Base-by-base conservation (phyloP, 1,140 invertebrate species). In the Trichonephila clavipes region DNA sequence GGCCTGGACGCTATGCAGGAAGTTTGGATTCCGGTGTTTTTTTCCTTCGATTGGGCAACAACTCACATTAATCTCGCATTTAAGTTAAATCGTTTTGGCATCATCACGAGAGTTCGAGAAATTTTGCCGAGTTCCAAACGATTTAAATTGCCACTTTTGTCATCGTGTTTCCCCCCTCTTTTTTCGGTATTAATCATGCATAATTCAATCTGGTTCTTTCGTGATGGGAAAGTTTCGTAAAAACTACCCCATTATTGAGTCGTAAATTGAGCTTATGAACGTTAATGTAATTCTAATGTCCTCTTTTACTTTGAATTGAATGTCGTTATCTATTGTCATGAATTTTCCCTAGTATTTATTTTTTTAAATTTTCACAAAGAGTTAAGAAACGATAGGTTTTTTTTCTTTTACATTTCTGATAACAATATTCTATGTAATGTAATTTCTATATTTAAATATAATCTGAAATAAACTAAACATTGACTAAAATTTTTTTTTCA, bases 21-120 rank as follows among this genome's bases (percentile, higher is more conserved):
- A 87, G 51, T 64, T 34, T 51, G n/a, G 14, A 40, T 61, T 40
- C n/a, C 28, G n/a, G 61, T 40, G 10, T 10, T 51, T 51, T 51
- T 87, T 87, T 64, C 24, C 19, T 59, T 14, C 82, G 14, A 61
- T 64, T 88, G 86, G 62, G 86, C 24, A 89, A 81, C 28, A 81
- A 16, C 34, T 58, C 34, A 40, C 88, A 81, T 90, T 90, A 90
- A 90, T 90, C 82, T 83, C 81, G n/a, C 90, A 83, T 91, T 91
- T 91, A 85, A 83, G 59, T 81, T 83, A 64, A 91, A 91, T 24
- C 90, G 88, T 83, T 91, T 82, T 81, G 59, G 81, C 59, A 83
- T 64, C 81, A 91, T 85, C 89, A 83, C 24, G 89, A 58, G n/a
- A 91, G 66, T 88, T 34, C 40, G 7, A 62, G 64, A 62, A 81